These are phyloP conservation scores for Engraulis encrasicolus DNA, from an alignment of 2,113 vertebrate species.

Conservation along the genomic window DNA sequence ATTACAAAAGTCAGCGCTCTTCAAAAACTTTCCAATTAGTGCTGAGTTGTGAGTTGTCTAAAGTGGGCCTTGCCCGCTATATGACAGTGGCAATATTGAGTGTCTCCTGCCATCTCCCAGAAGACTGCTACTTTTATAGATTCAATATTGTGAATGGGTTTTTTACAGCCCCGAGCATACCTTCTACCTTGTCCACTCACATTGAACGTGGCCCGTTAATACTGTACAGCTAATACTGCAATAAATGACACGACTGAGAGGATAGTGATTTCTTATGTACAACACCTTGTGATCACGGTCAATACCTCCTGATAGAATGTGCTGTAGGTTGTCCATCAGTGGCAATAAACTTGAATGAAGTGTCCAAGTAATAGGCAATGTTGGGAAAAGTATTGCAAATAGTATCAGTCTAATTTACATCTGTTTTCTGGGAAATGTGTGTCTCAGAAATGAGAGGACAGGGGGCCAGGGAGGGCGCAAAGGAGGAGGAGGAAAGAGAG, in stretches of 20 bases:
- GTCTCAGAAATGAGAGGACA: constrained; percentile 1
- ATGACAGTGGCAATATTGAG: neutral
- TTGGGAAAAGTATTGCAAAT: neutral
- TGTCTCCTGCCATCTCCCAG: neutral
- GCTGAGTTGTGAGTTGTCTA: neutral
- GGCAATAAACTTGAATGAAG: constrained; percentile 27
- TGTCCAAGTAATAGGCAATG: constrained; percentile 34
- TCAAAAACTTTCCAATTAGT: neutral
- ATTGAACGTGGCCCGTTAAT: constrained; percentile 54
- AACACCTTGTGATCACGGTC: neutral
- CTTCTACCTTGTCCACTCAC: neutral
- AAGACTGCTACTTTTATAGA: constrained; percentile 53
- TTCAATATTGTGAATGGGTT: constrained; percentile 49
- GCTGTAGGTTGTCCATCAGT: no score
- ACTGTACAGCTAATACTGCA: constrained; percentile 39
- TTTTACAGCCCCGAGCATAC: constrained; percentile 39
- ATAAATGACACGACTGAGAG: constrained; percentile 31
- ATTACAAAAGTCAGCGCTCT: constrained; percentile 3
- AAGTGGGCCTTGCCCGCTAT: neutral
- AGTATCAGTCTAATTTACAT: constrained; percentile 30
- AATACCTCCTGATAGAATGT: no score
- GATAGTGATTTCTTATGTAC: constrained; percentile 9
- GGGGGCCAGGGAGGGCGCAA: constrained; percentile 23
- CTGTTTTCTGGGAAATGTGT: neutral
- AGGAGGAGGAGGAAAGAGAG: neutral